These are phyloP conservation scores for Beris morrisii DNA, from an alignment of 2,888 invertebrate species.

Conservation along the genomic window DNA sequence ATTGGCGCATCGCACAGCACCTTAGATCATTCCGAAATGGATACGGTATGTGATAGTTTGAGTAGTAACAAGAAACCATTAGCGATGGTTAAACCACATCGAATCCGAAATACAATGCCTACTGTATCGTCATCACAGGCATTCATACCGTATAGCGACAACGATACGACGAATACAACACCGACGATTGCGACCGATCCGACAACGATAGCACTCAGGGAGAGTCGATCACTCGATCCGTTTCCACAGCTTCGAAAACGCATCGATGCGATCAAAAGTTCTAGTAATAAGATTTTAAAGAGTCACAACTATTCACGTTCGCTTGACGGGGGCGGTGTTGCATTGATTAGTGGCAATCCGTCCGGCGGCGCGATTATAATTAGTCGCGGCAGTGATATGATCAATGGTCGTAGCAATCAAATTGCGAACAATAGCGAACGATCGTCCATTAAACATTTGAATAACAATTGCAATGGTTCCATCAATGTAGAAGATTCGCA, in stretches of 20 bases:
- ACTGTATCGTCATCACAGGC: conserved; percentile 46
- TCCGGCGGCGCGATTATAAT: conserved; percentile 21
- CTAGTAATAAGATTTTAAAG: conserved; percentile 51
- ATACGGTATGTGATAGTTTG: conserved; percentile 52
- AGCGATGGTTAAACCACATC: conserved; percentile 56
- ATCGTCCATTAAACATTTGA: conserved; percentile 48
- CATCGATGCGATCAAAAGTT: conserved; percentile 46
- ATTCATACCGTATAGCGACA: conserved; percentile 1
- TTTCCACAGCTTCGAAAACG: conserved; percentile 58
- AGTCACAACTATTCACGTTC: conserved; percentile 51
- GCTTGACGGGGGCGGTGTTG: conserved; percentile 48
- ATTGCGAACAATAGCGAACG: conserved; percentile 44
- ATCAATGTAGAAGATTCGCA: conserved; percentile 52
- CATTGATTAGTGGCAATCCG: conserved; percentile 41
- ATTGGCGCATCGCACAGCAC: conserved; percentile 48
- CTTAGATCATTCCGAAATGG: conserved; percentile 54
- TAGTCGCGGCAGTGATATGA: conserved; percentile 19
- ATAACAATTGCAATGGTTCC: conserved; percentile 56
- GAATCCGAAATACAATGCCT: conserved; percentile 61
- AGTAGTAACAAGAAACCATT: conserved; percentile 50
- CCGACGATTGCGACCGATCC: conserved; percentile 41
- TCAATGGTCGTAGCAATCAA: conserved; percentile 41
- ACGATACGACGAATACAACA: conserved; percentile 37
- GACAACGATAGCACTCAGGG: conserved; percentile 54
- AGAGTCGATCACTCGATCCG: conserved; percentile 68